A percentile compares a stretch with the other conserved stretches of the same genome.
Evolutionary conservation across 2,888 invertebrate genomes (phyloP).

Genomic region (Chaitophorus viminalis): DNA sequence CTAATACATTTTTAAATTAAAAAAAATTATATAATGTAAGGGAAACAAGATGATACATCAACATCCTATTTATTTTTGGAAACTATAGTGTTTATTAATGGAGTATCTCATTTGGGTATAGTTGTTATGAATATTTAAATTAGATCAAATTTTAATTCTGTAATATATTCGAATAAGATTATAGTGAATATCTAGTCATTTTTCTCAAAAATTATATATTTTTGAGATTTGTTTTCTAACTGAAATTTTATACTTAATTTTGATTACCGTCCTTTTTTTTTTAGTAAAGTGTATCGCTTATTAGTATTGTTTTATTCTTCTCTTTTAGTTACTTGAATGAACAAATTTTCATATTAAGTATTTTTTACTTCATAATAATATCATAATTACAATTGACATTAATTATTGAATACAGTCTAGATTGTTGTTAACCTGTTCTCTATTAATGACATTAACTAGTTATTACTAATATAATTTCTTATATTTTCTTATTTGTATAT

Average conservation of each 20-base stretch:
- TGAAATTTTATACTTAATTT: conserved; percentile 32
- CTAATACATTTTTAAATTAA: too few species aligned
- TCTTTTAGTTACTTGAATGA: background rate
- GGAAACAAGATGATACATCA: background rate
- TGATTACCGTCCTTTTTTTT: background rate
- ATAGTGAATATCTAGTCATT: conserved; percentile 56
- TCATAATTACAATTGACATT: conserved; percentile 13
- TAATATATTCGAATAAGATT: background rate
- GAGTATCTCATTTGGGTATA: background rate
- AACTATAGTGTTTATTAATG: background rate
- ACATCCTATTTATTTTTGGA: background rate
- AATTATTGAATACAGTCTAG: background rate
- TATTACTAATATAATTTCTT: too few species aligned
- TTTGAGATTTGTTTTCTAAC: conserved; percentile 22
- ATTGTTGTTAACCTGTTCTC: background rate
- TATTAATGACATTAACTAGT: background rate
- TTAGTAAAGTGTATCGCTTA: conserved; percentile 11
- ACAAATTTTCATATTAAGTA: background rate
- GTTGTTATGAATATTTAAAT: background rate
- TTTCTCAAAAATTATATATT: conserved; percentile 13
- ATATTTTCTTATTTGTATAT: too few species aligned
- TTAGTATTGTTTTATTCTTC: conserved; percentile 4
- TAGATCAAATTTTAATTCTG: conserved; percentile 29
- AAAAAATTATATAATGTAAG: background rate
- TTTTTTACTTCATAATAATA: background rate